phyloP scores from a whole-genome alignment of 2,113 vertebrate genomes.

The Perognathus longimembris region DNA sequence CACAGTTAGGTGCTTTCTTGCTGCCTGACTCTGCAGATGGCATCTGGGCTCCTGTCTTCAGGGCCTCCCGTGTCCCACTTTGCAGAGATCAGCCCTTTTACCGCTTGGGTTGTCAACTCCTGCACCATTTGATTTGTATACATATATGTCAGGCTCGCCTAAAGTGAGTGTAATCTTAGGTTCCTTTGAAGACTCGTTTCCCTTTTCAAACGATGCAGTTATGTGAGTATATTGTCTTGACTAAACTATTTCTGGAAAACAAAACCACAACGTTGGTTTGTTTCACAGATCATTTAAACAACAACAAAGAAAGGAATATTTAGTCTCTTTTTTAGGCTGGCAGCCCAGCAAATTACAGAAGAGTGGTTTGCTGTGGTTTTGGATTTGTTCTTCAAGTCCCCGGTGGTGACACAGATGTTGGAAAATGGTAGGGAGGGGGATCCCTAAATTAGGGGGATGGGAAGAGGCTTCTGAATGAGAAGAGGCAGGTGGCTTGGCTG shows the following conservation, averaged over 20 bases:
- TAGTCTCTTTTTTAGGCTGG: constrained; percentile 73
- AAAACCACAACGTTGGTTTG: constrained; percentile 62
- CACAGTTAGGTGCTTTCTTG: background rate
- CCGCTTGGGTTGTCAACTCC: background rate
- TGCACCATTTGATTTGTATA: background rate
- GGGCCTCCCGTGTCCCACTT: too few relatives aligned
- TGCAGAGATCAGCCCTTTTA: background rate
- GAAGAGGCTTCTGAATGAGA: constrained; percentile 26
- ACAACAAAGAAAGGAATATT: constrained; percentile 43
- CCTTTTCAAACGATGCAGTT: constrained; percentile 19
- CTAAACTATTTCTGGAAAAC: constrained; percentile 70
- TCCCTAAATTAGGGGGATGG: background rate
- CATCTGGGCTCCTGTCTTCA: background rate
- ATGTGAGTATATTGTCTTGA: constrained; percentile 24
- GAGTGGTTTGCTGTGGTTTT: constrained; percentile 66
- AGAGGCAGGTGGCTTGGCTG: constrained; percentile 11
- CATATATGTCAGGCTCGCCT: background rate
- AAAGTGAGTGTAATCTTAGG: background rate
- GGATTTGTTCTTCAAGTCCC: constrained; percentile 49
- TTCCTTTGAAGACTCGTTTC: background rate
- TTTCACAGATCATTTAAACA: constrained; percentile 77
- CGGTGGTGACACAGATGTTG: constrained; percentile 49
- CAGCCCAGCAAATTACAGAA: constrained; percentile 71
- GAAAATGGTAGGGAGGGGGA: background rate
- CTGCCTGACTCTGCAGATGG: background rate